Base-by-base conservation (phyloP, 2,888 invertebrate genomes). In the Aspidiotus rigidus region DNA sequence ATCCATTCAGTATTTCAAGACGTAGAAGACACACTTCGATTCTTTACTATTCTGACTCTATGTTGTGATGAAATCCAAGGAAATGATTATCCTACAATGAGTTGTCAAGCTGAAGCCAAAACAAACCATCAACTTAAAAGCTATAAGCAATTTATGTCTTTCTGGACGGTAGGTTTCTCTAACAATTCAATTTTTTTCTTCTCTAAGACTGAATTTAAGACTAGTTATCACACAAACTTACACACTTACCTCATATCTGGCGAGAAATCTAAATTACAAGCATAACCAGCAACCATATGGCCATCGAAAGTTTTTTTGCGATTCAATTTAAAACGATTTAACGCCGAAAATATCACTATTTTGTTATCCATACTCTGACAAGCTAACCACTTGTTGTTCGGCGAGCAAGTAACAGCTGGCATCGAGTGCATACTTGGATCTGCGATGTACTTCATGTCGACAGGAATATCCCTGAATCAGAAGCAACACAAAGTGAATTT, bases 331-430 rank as follows among this genome's bases (percentile, higher is more conserved):
- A 99, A 96, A 72, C 97, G 84, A 81, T 98, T 97, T 72, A 98
- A 81, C 0, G 98, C 95, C 42, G 97, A 96, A 81, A 99, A 99
- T 75, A 99, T 96, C 44, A 94, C 88, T 69, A 99, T 90, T 80
- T 96, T 96, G 81, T 99, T 99, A 82, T 99, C 98, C 90, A 99
- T 93, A 72, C 94, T 93, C 80, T 99, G 99, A 77, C 98, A 99
- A 0, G 98, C 97, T 72, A 99, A 82, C 98, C 99, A 99, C 80
- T 98, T 98, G 77, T 93, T 92, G 81, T 98, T 98, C 1, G 97
- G 98, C 0, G 97, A 89, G 7, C 89, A 84, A 0, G 94, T 92
- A 0, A 98, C 97, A 0, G 95, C 89, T 0, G 99, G 99, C 87
- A 99, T 93, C 7, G 98, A 97, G 80, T 99, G 99, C 94, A 99